Percentiles rank a stretch among this genome's conserved stretches.
Conservation (phyloP, 2,888 invertebrate species). For the Lasioglossum leucozonium region DNA sequence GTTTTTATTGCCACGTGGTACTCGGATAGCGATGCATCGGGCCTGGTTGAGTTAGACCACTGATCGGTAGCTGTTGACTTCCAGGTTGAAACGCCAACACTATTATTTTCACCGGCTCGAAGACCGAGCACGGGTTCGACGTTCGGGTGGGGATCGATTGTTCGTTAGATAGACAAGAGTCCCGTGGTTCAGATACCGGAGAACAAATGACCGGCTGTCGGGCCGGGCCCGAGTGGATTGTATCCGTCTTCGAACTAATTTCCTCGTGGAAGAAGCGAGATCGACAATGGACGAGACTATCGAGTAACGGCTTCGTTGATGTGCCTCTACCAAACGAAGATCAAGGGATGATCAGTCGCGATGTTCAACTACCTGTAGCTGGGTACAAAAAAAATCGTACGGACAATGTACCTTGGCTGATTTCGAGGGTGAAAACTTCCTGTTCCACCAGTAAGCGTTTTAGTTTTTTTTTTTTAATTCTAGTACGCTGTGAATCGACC, state of each 20-base stretch:
- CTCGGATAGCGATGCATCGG: too few relatives aligned
- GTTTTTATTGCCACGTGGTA: neutral
- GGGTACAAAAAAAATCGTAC: neutral
- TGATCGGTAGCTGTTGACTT: neutral
- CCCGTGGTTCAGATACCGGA: neutral
- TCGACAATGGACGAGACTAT: neutral
- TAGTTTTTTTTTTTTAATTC: too few relatives aligned
- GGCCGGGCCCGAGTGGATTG: neutral
- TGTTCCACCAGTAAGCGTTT: neutral
- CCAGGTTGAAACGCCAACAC: neutral
- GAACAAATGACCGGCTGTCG: neutral
- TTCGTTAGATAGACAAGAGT: slow-evolving; percentile 4
- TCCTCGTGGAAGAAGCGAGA: slow-evolving; percentile 16
- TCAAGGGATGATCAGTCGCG: neutral
- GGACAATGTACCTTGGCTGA: neutral
- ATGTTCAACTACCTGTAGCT: neutral
- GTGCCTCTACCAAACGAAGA: neutral
- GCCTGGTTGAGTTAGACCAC: too few relatives aligned
- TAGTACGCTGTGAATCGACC: too few relatives aligned
- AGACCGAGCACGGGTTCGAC: neutral
- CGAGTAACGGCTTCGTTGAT: neutral
- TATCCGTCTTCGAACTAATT: neutral
- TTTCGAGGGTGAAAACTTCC: neutral
- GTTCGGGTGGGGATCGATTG: neutral
- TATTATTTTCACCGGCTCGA: neutral